phyloP scores from a whole-genome alignment of 2,888 invertebrate genomes.

The Priocnemis perturbator region DNA sequence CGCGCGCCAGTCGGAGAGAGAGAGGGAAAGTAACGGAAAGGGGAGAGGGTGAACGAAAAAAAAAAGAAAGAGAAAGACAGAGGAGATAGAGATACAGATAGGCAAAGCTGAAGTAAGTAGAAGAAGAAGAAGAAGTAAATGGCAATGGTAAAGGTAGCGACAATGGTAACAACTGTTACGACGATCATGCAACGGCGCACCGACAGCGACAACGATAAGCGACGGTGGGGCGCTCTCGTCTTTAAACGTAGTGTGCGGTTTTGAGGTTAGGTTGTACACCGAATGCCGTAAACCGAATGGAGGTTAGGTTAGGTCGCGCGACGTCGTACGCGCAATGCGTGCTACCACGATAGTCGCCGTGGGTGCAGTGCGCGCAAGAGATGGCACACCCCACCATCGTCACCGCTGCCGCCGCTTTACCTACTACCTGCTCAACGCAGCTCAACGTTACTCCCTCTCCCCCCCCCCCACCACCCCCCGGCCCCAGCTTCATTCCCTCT shows the following conservation, averaged over 20 bases:
- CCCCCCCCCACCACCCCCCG: constrained; percentile 11
- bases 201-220: constrained; percentile 11
- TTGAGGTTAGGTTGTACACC: constrained; percentile 13
- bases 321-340: constrained; percentile 57
- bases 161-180: constrained; percentile 5
- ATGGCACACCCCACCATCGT: constrained; percentile 8
- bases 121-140: no score
- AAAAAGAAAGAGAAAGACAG: background rate
- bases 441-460: constrained; percentile 12
- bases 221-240: background rate
- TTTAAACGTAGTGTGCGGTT: constrained; percentile 4
- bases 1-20: constrained; percentile 1
- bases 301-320: constrained; percentile 30
- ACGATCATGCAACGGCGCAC: background rate
- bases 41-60: constrained; percentile 8
- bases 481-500: constrained; percentile 17
- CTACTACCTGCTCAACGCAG: constrained; percentile 15
- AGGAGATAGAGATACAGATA: constrained; percentile 5
- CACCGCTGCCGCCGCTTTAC: constrained; percentile 3
- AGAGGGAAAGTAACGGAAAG: constrained; percentile 8
- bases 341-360: constrained; percentile 65
- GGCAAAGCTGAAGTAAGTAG: constrained; percentile 9
- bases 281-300: constrained; percentile 3
- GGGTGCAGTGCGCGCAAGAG: constrained; percentile 60
- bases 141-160: background rate